Evolutionary conservation across 2,113 vertebrate species (phyloP).

Genomic region (Mus pahari): DNA sequence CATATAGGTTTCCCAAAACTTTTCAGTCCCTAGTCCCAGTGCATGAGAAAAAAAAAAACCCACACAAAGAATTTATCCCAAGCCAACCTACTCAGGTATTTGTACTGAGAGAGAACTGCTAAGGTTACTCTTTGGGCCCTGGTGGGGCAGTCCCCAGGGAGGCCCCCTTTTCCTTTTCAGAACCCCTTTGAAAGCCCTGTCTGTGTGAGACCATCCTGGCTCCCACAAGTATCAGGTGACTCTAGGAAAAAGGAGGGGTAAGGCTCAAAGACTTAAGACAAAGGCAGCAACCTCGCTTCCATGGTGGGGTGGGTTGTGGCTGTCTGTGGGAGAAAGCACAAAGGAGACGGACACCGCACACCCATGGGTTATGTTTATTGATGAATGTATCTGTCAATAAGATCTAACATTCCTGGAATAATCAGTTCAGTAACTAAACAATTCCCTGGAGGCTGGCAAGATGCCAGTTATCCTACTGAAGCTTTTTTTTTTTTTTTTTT

Average conservation of each 20-base stretch:
- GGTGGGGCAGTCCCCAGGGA: conserved; percentile 86
- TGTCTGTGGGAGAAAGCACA: conserved; percentile 29
- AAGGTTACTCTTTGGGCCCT: conserved; percentile 85
- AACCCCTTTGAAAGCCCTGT: conserved; percentile 96
- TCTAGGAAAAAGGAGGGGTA: conserved; percentile 82
- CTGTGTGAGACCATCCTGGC: conserved; percentile 90
- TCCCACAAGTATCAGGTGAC: conserved; percentile 98
- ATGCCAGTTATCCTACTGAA: conserved; percentile 86
- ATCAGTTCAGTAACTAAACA: conserved; percentile 84
- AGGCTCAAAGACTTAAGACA: conserved; percentile 82
- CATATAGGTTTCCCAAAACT: conserved; percentile 50
- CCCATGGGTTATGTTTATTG: conserved; percentile 86
- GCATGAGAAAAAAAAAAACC: conserved; percentile 26
- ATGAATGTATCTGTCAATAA: conserved; percentile 83
- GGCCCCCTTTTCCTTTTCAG: conserved; percentile 93
- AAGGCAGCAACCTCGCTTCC: conserved; percentile 78
- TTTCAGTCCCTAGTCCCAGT: conserved; percentile 26
- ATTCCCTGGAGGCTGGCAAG: conserved; percentile 83
- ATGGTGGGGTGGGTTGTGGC: neutral
- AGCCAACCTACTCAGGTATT: conserved; percentile 68
- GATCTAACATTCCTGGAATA: conserved; percentile 90
- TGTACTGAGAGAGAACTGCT: conserved; percentile 81
- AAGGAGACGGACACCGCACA: conserved; percentile 80
- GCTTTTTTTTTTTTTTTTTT: conserved; percentile 78
- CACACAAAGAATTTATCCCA: conserved; percentile 71